phyloP scores from a whole-genome alignment of 37 sponge, comb jelly and placozoan genomes.

The Oscarella lobularis region DNA sequence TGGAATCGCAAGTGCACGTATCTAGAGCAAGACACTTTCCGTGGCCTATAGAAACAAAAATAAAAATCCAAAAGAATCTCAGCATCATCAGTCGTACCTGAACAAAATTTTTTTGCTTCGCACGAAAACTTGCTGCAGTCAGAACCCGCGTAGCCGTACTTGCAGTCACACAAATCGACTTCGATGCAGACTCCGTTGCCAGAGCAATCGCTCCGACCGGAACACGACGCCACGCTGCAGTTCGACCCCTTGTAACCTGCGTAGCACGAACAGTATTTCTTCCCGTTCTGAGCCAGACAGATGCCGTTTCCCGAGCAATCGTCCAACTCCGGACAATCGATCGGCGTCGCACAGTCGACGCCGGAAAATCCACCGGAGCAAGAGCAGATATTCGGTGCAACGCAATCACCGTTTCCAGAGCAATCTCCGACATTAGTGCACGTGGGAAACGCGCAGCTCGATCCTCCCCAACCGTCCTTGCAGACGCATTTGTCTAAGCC shows the following conservation, averaged over 20 bases:
- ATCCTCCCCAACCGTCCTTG: not conserved
- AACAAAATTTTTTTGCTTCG: not conserved
- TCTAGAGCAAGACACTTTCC: not conserved
- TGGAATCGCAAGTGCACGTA: not conserved
- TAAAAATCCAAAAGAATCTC: not conserved
- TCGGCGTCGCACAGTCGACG: not conserved
- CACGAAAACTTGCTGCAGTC: not conserved
- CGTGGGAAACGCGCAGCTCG: not conserved
- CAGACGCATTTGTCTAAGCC: not conserved
- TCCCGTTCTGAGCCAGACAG: not conserved
- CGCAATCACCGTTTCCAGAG: not conserved
- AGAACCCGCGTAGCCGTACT: not conserved
- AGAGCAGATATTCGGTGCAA: not conserved
- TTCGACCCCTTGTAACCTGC: not conserved
- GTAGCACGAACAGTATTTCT: not conserved
- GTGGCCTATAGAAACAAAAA: not conserved
- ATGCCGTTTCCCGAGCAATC: not conserved
- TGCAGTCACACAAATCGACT: not conserved
- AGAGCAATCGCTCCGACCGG: not conserved
- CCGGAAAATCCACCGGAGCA: not conserved
- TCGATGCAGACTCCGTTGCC: not conserved
- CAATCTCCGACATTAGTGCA: not conserved
- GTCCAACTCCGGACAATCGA: not conserved
- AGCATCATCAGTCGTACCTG: not conserved
- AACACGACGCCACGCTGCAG: not conserved